Percentiles rank a stretch among this genome's conserved stretches.
Evolutionary conservation across 2,113 vertebrate species (phyloP).

Genomic region (Furnarius figulus): DNA sequence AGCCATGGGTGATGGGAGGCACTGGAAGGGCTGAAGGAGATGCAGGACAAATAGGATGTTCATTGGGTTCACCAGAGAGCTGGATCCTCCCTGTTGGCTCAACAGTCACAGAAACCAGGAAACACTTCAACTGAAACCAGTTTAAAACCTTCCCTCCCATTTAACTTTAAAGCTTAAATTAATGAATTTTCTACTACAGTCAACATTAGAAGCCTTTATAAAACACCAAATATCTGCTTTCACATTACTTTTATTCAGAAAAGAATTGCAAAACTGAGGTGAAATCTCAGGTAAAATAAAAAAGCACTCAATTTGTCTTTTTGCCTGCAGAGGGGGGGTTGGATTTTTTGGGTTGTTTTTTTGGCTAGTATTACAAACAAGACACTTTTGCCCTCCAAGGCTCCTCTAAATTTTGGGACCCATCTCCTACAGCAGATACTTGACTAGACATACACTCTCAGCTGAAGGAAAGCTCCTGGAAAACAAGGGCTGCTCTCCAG

Average conservation of each 20-base stretch:
- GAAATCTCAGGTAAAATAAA: background rate
- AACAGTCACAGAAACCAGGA: background rate
- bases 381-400: background rate
- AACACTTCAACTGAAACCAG: background rate
- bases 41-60: background rate
- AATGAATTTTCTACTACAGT: background rate
- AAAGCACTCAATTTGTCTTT: background rate
- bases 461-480: background rate
- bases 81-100: background rate
- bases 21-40: background rate
- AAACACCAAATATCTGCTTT: background rate
- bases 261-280: background rate
- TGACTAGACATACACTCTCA: background rate
- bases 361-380: background rate
- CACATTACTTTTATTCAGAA: background rate
- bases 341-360: background rate
- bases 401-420: background rate
- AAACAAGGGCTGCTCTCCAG: background rate
- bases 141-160: background rate
- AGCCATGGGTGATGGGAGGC: background rate
- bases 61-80: background rate
- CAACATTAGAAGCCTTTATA: background rate
- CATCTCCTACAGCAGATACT: background rate
- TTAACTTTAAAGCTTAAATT: background rate
- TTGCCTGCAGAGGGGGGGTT: fast-evolving